phyloP scores from a whole-genome alignment of 2,888 invertebrate species.

The Ophraella communa region DNA sequence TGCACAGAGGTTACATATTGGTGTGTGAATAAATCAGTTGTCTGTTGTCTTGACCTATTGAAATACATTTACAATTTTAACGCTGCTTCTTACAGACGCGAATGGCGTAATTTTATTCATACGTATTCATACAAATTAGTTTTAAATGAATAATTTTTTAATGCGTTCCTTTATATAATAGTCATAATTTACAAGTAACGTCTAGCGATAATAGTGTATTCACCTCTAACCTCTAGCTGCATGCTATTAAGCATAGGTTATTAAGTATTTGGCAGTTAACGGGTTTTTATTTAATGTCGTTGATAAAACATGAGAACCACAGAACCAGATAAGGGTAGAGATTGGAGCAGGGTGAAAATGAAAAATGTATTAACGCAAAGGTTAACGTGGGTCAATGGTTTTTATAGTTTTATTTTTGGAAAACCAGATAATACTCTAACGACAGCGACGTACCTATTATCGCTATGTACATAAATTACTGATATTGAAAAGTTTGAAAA shows the following conservation, averaged over 20 bases:
- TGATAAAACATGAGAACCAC: constrained; percentile 15
- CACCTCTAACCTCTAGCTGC: constrained; percentile 4
- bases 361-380: neutral
- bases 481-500: too few species aligned
- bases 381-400: neutral
- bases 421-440: neutral
- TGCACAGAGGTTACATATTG: too few species aligned
- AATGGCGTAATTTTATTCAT: too few species aligned
- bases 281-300: constrained; percentile 4
- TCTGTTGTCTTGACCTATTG: too few species aligned
- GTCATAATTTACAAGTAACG: neutral
- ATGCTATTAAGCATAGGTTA: too few species aligned
- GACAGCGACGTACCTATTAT: neutral
- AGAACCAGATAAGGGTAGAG: constrained; percentile 18
- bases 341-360: constrained; percentile 12
- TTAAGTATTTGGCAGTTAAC: constrained; percentile 16
- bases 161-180: too few species aligned
- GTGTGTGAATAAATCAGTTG: too few species aligned
- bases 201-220: constrained; percentile 4
- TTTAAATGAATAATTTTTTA: too few species aligned
- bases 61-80: too few species aligned
- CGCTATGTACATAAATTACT: too few species aligned
- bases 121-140: too few species aligned
- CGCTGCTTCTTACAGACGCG: too few species aligned
- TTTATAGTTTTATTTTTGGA: neutral